phyloP scores from a whole-genome alignment of 1,140 invertebrate species.

The Cotesia glomerata region DNA sequence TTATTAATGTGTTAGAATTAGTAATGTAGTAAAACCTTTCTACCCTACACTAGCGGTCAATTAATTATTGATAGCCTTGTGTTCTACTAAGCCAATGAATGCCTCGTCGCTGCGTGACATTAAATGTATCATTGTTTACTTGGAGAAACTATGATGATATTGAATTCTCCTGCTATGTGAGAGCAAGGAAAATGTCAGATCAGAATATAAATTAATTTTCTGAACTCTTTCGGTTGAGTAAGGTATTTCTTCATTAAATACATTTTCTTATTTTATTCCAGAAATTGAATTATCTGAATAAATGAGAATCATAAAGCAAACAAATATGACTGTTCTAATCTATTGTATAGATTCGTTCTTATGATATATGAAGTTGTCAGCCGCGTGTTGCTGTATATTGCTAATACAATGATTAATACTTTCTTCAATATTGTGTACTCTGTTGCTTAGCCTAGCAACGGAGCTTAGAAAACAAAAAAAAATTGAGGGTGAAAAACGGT shows the following conservation, averaged over 20 bases:
- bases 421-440: neutral
- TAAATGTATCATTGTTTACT: neutral
- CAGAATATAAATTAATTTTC: too few relatives aligned
- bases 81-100: constrained; percentile 1
- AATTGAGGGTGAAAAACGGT: constrained; percentile 24
- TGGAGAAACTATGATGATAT: neutral
- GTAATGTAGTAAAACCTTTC: too few relatives aligned
- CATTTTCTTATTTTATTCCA: neutral
- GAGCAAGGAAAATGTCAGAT: too few relatives aligned
- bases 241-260: neutral
- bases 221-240: too few relatives aligned
- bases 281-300: constrained; percentile 1
- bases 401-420: constrained; percentile 26
- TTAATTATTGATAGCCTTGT: constrained; percentile 55
- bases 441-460: neutral
- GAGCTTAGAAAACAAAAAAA: neutral
- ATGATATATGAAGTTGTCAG: constrained; percentile 20
- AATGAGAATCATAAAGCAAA: neutral
- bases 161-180: too few relatives aligned
- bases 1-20: too few relatives aligned
- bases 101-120: neutral
- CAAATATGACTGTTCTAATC: constrained; percentile 5
- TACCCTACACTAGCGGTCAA: constrained; percentile 50
- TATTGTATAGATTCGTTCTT: constrained; percentile 14
- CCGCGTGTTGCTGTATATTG: constrained; percentile 14